Conservation (phyloP, 2,113 vertebrate genomes). For the Chionomys nivalis region DNA sequence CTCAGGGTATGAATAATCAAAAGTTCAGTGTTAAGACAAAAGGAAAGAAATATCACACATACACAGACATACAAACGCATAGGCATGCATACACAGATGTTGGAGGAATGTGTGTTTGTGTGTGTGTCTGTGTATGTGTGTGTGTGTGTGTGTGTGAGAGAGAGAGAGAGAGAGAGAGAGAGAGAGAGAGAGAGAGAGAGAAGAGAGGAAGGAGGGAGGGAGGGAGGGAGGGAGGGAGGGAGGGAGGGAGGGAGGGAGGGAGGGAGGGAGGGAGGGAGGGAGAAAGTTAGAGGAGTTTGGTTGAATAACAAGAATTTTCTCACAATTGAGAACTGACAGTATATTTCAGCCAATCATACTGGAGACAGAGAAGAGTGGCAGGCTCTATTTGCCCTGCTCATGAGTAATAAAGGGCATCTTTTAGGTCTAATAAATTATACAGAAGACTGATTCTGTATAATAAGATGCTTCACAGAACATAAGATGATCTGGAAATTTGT, state of each 20-base stretch:
- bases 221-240: no score
- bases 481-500: background rate
- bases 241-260: no score
- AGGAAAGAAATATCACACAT: background rate
- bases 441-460: background rate
- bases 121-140: no score
- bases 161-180: background rate
- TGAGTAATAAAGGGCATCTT: background rate
- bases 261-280: no score
- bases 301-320: background rate
- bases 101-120: background rate
- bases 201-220: rapidly evolving
- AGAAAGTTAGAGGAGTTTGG: background rate
- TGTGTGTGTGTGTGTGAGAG: no score
- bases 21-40: background rate
- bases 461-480: background rate
- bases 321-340: background rate
- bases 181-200: no score
- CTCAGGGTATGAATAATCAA: background rate
- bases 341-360: background rate
- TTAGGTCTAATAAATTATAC: background rate
- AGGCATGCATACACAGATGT: background rate
- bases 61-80: background rate
- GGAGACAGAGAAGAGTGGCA: background rate
- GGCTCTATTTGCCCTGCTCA: background rate